phyloP scores from a whole-genome alignment of 1,140 invertebrate genomes.

The Ladona fulva region DNA sequence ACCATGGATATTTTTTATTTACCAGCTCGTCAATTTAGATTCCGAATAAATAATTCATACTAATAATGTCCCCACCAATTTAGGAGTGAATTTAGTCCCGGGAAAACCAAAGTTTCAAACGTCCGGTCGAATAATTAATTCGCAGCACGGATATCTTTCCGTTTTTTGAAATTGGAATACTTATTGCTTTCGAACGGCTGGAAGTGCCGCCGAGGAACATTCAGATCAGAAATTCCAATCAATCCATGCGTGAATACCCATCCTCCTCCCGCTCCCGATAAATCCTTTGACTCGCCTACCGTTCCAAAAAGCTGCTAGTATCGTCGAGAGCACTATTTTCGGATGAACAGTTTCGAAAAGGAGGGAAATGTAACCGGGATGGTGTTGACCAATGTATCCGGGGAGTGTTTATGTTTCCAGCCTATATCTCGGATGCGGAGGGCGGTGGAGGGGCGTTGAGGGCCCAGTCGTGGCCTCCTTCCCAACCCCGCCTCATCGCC shows the following conservation, averaged over 20 bases:
- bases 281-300: neutral
- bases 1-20: too few species aligned
- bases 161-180: too few species aligned
- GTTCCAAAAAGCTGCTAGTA: neutral
- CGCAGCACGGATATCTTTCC: too few species aligned
- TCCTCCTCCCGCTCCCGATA: neutral
- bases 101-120: too few species aligned
- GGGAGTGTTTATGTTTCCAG: neutral
- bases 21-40: too few species aligned
- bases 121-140: too few species aligned
- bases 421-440: neutral
- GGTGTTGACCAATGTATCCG: conserved; percentile 1
- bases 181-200: too few species aligned
- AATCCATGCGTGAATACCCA: neutral
- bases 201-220: too few species aligned
- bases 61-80: too few species aligned
- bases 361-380: neutral
- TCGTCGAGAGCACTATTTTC: neutral
- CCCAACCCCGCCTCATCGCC: neutral
- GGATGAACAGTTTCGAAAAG: neutral
- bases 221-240: neutral
- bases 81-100: too few species aligned
- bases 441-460: neutral
- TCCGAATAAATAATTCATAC: too few species aligned
- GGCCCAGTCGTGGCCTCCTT: too few species aligned